Evolutionary conservation across 2,888 invertebrate species (phyloP), one percentile per base, ranked within the genome.

Genomic region (Sinodicranocentrus sp.): DNA sequence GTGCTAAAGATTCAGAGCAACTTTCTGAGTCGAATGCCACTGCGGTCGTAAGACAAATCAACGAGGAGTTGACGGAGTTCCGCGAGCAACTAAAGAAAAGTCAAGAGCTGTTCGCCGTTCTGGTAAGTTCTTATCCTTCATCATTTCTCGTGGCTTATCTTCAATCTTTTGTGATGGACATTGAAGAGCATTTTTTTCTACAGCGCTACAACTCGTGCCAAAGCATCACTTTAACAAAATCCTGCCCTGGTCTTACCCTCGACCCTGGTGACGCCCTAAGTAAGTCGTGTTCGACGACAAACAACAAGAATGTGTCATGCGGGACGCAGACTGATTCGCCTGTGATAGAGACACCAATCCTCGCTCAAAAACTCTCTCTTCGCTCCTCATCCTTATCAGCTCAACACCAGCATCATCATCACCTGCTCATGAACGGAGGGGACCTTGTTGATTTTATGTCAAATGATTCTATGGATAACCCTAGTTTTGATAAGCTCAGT

Each of bases 11-110:
- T n/a, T 61, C 23, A 15, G 21, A 25, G 0, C 43, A 59, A 44
- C 61, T 79, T 17, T 52, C 79, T 1, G 63, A 79, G 26, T 70
- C 70, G 48, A 78, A 72, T 65, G 68, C 73, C 13, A 79, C 72
- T 15, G 79, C 79, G 21, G 83, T 88, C 17, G 88, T 88, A 8
- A 85, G 86, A 3, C 75, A 88, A 57, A 88, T 88, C 43, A 84
- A 87, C 61, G 83, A 88, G 75, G 88, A 88, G 67, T 75, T 88
- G 52, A 84, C 87, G 19, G 88, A 88, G 70, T 88, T 88, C 63
- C 72, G 87, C n/a, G 77, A 86, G 25, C 88, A 88, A 67, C 85
- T 88, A 68, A 88, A 88, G 43, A 87, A 86, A 44, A 88, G 87
- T 73, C 88, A 88, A 57, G 88, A 88, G 75, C 71, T 86, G 10